A percentile compares a stretch with the other conserved stretches of the same genome.
Evolutionary conservation across 2,797 vertebrate species (phyloP).

Genomic region (Gallirallus australis): DNA sequence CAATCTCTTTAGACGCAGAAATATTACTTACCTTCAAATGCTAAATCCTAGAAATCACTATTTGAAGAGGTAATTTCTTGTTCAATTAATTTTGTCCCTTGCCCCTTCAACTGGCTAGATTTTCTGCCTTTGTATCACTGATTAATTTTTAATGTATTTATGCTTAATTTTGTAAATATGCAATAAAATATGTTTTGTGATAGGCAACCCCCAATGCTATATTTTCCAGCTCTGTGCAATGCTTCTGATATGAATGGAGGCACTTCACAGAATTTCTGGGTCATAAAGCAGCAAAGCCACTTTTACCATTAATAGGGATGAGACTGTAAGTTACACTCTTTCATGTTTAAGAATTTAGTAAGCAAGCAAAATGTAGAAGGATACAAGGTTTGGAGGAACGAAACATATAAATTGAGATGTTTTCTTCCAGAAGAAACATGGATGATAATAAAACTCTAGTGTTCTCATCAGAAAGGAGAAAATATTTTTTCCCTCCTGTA

Average conservation of each 20-base stretch:
- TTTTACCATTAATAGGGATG: not conserved
- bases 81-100: not conserved
- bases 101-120: not conserved
- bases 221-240: not conserved
- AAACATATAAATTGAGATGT: constrained; percentile 2
- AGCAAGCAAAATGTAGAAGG: not conserved
- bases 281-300: not conserved
- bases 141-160: constrained; percentile 1
- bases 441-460: constrained; percentile 28
- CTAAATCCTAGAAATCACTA: not conserved
- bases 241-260: not conserved
- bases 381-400: not conserved
- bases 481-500: not conserved
- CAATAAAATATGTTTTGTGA: not conserved
- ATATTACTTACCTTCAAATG: not conserved
- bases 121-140: not conserved
- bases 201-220: not conserved
- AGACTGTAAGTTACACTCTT: not conserved
- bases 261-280: not conserved
- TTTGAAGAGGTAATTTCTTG: not conserved
- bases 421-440: constrained; percentile 36
- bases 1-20: not conserved
- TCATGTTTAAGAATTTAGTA: constrained; percentile 25
- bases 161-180: not conserved
- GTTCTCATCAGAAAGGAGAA: constrained; percentile 29